These are phyloP conservation scores for Arnoldichthys spilopterus DNA, from an alignment of 2,797 vertebrate genomes.

Conservation along the genomic window DNA sequence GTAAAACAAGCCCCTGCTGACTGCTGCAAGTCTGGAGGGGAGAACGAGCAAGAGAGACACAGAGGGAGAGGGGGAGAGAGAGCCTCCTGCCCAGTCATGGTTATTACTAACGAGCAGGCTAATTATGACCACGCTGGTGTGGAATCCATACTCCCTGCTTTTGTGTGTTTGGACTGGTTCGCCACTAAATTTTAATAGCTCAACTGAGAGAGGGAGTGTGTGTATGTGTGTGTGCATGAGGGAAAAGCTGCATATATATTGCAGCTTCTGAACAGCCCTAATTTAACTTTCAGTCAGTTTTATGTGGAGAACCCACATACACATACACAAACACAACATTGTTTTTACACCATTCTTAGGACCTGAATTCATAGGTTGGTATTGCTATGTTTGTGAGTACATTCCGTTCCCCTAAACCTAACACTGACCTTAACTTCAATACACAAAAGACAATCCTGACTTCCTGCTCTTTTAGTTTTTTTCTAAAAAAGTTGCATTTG, in stretches of 20 bases:
- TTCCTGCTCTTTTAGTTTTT: too few species aligned
- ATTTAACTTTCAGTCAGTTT: slow-evolving; percentile 14
- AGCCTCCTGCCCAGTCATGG: slow-evolving; percentile 36
- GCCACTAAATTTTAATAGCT: slow-evolving; percentile 19
- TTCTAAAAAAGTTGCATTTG: too few species aligned
- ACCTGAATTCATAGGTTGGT: too few species aligned
- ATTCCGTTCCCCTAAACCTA: too few species aligned
- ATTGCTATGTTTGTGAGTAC: too few species aligned
- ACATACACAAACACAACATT: neutral
- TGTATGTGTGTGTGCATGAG: neutral
- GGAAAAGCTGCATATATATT: slow-evolving; percentile 18
- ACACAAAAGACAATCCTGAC: too few species aligned
- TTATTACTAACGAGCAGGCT: slow-evolving; percentile 42
- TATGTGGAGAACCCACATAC: neutral
- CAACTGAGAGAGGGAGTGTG: neutral
- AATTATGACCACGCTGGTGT: slow-evolving; percentile 36
- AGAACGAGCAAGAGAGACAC: slow-evolving; percentile 1
- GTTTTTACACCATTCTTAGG: too few species aligned
- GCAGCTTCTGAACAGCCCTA: slow-evolving; percentile 1
- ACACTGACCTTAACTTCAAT: too few species aligned
- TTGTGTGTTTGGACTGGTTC: slow-evolving; percentile 6
- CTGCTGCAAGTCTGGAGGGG: slow-evolving; percentile 38
- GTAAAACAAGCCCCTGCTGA: slow-evolving; percentile 38
- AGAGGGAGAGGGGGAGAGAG: slow-evolving; percentile 7
- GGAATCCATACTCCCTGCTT: slow-evolving; percentile 33